Evolutionary conservation across 2,888 invertebrate genomes (phyloP).

Genomic region (Formica aserva): DNA sequence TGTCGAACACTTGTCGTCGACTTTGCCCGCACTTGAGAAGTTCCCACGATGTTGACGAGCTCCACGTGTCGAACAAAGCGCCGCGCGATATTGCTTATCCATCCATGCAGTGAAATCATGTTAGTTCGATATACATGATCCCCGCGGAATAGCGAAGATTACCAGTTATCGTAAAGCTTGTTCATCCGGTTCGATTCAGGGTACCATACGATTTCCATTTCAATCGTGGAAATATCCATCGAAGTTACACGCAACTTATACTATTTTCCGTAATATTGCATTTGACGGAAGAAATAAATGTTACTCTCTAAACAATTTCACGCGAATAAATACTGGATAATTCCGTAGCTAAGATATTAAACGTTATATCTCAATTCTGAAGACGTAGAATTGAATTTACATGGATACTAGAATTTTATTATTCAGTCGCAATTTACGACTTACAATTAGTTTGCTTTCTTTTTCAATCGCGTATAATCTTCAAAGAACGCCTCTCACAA

Average conservation of each 20-base stretch:
- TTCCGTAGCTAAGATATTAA: background rate
- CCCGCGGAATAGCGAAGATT: slow-evolving; percentile 9
- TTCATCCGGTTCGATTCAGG: background rate
- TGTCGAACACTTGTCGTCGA: slow-evolving; percentile 29
- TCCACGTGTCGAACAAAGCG: slow-evolving; percentile 13
- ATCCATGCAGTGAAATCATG: background rate
- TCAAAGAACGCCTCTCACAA: background rate
- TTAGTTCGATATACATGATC: background rate
- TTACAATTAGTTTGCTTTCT: background rate
- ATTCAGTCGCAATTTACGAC: background rate
- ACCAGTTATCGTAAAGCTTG: slow-evolving; percentile 2
- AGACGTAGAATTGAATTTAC: background rate
- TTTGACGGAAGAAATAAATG: background rate
- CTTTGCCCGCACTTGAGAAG: slow-evolving; percentile 40
- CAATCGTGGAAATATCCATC: slow-evolving; percentile 13
- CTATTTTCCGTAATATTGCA: background rate
- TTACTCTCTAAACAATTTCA: background rate
- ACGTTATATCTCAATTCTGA: background rate
- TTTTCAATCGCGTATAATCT: background rate
- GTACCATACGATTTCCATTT: background rate
- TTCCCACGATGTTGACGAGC: slow-evolving; percentile 39
- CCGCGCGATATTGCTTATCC: background rate
- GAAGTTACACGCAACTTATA: background rate
- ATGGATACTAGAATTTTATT: background rate
- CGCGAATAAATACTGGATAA: background rate